phyloP scores from a whole-genome alignment of 2,797 vertebrate species.

The Falco columbarius region DNA sequence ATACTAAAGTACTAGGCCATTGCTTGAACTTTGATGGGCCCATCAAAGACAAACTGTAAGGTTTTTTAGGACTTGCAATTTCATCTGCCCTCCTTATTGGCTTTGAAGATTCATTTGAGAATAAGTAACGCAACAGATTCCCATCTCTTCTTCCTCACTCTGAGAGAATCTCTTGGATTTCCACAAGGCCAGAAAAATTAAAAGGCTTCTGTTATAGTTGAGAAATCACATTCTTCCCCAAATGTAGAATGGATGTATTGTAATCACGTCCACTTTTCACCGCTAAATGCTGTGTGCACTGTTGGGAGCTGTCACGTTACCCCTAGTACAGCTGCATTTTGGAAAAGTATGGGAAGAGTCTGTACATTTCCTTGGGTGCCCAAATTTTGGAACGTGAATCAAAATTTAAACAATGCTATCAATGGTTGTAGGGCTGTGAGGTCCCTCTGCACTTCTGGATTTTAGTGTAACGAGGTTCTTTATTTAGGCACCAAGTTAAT shows the following conservation, averaged over 20 bases:
- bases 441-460: neutral
- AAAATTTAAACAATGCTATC: neutral
- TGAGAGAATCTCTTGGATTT: neutral
- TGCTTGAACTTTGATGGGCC: neutral
- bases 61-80: constrained; percentile 37
- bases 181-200: neutral
- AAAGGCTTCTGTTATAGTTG: neutral
- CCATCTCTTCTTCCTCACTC: neutral
- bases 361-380: neutral
- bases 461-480: neutral
- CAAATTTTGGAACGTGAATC: neutral
- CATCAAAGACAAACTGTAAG: constrained; percentile 16
- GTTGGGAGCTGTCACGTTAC: neutral
- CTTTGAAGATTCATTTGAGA: constrained; percentile 37
- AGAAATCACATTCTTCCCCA: neutral
- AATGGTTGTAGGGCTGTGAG: neutral
- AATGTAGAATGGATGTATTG: neutral
- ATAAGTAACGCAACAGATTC: neutral
- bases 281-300: neutral
- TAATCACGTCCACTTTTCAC: neutral
- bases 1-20: constrained; percentile 2
- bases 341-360: neutral
- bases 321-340: neutral
- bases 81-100: neutral
- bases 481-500: neutral